Base-by-base conservation (phyloP, 2,113 vertebrate species). In the Gallinago undulata region DNA sequence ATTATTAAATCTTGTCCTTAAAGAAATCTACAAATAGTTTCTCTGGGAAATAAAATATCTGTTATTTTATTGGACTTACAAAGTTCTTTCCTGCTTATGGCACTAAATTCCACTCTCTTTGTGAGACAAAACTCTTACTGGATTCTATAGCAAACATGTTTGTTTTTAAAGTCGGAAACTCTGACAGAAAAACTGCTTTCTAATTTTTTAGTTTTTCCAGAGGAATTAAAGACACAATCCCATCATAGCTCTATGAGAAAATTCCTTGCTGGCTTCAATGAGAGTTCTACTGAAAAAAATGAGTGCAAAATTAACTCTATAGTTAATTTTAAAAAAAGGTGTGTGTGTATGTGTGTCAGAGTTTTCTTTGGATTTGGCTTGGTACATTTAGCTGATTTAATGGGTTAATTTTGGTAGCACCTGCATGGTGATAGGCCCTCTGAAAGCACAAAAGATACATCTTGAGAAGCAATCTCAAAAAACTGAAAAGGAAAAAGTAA, bases 1-100 rank as follows among this genome's bases (percentile, higher is more conserved):
- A 75, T 94, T 94, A 96, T 93, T 97, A 97, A 94, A 74, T 87
- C 93, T 60, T 86, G 25, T 90, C 77, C 73, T 79, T 60, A 92
- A 37, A 95, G 81, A 96, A 96, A 93, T 74, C 68, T 62, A 60
- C 17, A 69, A 78, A 87, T 88, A n/a, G 48, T 82, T 96, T 97
- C 79, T 69, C 55, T 80, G 72, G 43, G n/a, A 87, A 94, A 59
- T 87, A 77, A 79, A 84, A 66, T 55, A 2, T 17, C 8, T 43
- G 8, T 19, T 70, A 13, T 75, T 59, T 84, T 78, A 63, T 68
- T 86, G 64, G 84, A 94, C 79, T 94, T 96, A 80, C 43, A 69
- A 84, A 96, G 53, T 23, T 83, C 50, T 45, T 94, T 93, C 16
- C 55, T 96, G 57, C 73, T 96, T 85, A 87, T 68, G 70, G 48